These are phyloP conservation scores for Cydia strobilella DNA, from an alignment of 1,140 invertebrate species.

Conservation along the genomic window DNA sequence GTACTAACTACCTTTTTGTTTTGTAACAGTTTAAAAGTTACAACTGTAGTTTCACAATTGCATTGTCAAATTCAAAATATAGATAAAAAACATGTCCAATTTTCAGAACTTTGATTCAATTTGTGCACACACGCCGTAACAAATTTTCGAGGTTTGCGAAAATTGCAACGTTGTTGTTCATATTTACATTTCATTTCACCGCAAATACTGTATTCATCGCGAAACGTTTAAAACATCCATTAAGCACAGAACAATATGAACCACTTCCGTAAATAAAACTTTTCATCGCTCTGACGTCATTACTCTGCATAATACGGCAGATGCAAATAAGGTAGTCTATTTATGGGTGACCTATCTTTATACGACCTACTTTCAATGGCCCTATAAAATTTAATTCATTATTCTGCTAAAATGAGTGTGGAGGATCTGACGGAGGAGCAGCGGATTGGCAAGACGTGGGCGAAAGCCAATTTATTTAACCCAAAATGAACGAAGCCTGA, in stretches of 20 bases:
- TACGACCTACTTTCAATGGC: slow-evolving; percentile 28
- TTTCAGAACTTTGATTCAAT: background rate
- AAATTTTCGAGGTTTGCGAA: background rate
- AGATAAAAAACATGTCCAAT: too few species aligned
- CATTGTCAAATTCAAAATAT: too few species aligned
- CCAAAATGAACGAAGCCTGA: background rate
- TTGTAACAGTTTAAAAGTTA: too few species aligned
- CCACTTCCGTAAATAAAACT: slow-evolving; percentile 12
- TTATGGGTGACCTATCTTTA: slow-evolving; percentile 20
- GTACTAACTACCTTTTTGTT: too few species aligned
- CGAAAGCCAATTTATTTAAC: background rate
- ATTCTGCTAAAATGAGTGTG: slow-evolving; percentile 13
- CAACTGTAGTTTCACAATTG: too few species aligned
- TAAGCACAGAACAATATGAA: slow-evolving; percentile 8
- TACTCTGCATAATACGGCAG: slow-evolving; percentile 23
- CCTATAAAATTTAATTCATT: slow-evolving; percentile 22
- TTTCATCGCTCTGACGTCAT: slow-evolving; percentile 25
- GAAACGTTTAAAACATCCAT: slow-evolving; percentile 5
- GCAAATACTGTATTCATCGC: background rate
- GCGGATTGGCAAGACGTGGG: slow-evolving; percentile 19
- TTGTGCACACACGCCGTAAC: background rate
- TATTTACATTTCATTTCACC: background rate
- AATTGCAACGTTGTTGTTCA: background rate
- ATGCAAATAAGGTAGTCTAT: slow-evolving; percentile 30
- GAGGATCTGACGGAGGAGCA: slow-evolving; percentile 1